Percentiles rank a stretch among this genome's conserved stretches.
Conservation (phyloP, 2,888 invertebrate species). For the Stramonita haemastoma region DNA sequence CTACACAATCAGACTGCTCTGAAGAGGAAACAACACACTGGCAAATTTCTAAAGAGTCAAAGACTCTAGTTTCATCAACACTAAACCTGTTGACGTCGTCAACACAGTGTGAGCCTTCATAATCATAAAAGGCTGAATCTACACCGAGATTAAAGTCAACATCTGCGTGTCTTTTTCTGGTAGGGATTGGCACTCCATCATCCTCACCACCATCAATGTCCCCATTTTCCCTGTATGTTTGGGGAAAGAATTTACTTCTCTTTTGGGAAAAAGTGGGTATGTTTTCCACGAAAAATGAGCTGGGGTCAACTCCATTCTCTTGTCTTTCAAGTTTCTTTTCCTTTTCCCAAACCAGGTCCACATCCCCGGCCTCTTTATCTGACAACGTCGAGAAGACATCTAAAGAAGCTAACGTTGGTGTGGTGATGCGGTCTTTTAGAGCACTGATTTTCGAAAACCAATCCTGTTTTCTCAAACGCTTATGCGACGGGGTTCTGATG, state of each 20-base stretch:
- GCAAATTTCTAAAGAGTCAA: not conserved
- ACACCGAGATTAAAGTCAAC: not conserved
- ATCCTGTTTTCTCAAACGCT: conserved; percentile 19
- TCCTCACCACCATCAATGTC: not conserved
- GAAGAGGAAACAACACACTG: not conserved
- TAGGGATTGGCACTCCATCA: not conserved
- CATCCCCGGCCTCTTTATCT: conserved; percentile 17
- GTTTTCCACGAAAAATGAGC: not conserved
- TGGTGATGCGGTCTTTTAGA: conserved; percentile 2
- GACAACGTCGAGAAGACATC: conserved; percentile 7
- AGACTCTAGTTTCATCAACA: not conserved
- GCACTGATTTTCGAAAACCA: not conserved
- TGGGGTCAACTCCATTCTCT: conserved; percentile 20
- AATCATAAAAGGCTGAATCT: conserved; percentile 16
- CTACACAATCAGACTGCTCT: not conserved
- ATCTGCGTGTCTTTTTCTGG: not conserved
- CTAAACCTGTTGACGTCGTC: not conserved
- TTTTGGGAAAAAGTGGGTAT: not conserved
- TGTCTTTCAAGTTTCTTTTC: not conserved
- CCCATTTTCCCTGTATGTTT: not conserved
- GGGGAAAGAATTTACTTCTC: not conserved
- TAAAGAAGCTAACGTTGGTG: not conserved
- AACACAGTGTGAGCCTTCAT: conserved; percentile 23
- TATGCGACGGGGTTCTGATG: conserved; percentile 30
- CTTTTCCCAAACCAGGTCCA: conserved; percentile 13